Conservation (phyloP, 2,888 invertebrate genomes). For the Drosophila borealis region DNA sequence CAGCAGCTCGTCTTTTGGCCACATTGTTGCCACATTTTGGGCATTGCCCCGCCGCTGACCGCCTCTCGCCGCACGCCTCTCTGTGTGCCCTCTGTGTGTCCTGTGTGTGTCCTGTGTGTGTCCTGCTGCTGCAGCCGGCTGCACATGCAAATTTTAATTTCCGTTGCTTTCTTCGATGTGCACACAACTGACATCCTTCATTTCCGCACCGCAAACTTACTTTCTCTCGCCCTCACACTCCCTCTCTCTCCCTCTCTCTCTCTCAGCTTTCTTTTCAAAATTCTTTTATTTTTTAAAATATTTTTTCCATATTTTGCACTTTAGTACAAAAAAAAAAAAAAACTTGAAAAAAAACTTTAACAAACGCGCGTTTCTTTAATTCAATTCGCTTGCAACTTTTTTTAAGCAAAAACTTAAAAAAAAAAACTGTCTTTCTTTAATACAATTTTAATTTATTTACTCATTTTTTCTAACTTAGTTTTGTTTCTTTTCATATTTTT, state of each 20-base stretch:
- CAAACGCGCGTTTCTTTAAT: slow-evolving; percentile 7
- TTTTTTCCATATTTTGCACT: slow-evolving; percentile 1
- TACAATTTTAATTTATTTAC: no score
- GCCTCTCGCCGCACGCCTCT: slow-evolving; percentile 8
- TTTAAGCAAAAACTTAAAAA: no score
- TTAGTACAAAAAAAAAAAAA: slow-evolving; percentile 11
- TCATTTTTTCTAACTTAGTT: no score
- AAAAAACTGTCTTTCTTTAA: no score
- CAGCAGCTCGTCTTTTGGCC: slow-evolving; percentile 37
- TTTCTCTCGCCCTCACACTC: not conserved
- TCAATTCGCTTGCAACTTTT: not conserved
- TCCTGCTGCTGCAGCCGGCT: slow-evolving; percentile 27
- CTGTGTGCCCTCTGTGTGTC: not conserved
- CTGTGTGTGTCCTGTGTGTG: slow-evolving; percentile 6
- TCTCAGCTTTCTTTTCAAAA: slow-evolving; percentile 3
- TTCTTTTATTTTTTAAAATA: not conserved
- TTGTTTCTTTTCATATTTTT: no score
- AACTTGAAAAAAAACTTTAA: slow-evolving; percentile 8
- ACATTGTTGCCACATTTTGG: slow-evolving; percentile 29
- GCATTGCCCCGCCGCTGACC: slow-evolving; percentile 10
- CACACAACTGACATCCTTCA: slow-evolving; percentile 75
- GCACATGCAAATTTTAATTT: slow-evolving; percentile 82
- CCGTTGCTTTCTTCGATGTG: slow-evolving; percentile 77
- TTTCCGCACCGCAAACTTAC: slow-evolving; percentile 64
- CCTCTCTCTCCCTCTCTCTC: no score